These are phyloP conservation scores for Dryobotodes eremita DNA, from an alignment of 2,888 invertebrate genomes.

Conservation along the genomic window DNA sequence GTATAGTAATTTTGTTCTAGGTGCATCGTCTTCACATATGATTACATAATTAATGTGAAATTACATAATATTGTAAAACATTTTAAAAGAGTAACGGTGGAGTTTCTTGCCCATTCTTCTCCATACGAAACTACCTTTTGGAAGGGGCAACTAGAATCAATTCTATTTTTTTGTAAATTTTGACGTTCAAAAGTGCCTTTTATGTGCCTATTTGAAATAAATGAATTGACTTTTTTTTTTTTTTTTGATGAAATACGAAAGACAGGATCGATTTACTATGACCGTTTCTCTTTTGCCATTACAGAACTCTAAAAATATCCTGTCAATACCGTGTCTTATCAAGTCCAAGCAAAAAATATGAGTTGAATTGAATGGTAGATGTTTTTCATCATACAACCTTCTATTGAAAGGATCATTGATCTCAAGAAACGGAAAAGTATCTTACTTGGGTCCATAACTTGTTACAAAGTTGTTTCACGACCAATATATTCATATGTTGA, in stretches of 20 bases:
- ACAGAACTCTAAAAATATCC: slow-evolving; percentile 50
- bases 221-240: too few species aligned
- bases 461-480: slow-evolving; percentile 40
- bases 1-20: too few species aligned
- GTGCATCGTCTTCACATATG: too few species aligned
- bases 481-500: slow-evolving; percentile 27
- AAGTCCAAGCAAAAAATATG: slow-evolving; percentile 53
- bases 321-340: slow-evolving; percentile 32
- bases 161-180: too few species aligned
- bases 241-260: not conserved
- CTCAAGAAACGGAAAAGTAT: slow-evolving; percentile 48
- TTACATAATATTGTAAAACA: too few species aligned
- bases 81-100: too few species aligned
- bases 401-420: slow-evolving; percentile 53
- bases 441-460: slow-evolving; percentile 36
- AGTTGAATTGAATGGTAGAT: slow-evolving; percentile 52
- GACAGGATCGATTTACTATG: not conserved
- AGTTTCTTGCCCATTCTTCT: too few species aligned
- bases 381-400: slow-evolving; percentile 50
- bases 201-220: too few species aligned
- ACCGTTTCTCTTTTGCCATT: not conserved
- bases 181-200: too few species aligned
- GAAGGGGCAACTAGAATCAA: too few species aligned
- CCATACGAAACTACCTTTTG: too few species aligned
- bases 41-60: too few species aligned